A percentile compares a stretch with the other conserved stretches of the same genome.
Conservation (phyloP, 1,140 invertebrate genomes). For the Neotoxoptera formosana region DNA sequence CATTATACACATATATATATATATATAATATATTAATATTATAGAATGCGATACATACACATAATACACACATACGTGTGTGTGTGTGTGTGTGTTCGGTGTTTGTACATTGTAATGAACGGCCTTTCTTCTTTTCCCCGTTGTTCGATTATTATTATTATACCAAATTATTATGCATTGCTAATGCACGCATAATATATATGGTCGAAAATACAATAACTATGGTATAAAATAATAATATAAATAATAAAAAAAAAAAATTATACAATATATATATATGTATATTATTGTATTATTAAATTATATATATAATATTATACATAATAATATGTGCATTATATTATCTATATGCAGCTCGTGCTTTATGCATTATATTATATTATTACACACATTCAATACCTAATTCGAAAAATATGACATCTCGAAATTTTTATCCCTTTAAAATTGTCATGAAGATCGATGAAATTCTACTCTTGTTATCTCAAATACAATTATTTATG, state of each 20-base stretch:
- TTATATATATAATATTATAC: too few species aligned
- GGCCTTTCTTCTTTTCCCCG: neutral
- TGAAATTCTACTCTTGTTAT: neutral
- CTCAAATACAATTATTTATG: neutral
- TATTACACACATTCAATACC: neutral
- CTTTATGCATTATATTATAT: neutral
- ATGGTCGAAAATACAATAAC: neutral
- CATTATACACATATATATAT: neutral
- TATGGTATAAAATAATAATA: neutral
- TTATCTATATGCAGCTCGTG: neutral
- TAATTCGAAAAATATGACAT: neutral
- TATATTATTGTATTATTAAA: too few species aligned
- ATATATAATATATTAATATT: neutral
- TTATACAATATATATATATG: too few species aligned
- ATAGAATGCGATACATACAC: neutral
- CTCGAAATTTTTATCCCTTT: neutral
- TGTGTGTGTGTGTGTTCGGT: too few species aligned
- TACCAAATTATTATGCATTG: neutral
- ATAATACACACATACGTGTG: neutral
- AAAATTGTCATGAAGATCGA: neutral
- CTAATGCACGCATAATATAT: neutral
- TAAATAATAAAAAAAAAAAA: too few species aligned
- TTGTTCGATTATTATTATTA: neutral
- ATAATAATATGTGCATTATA: too few species aligned
- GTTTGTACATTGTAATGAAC: neutral